Evolutionary conservation across 2,113 vertebrate species (phyloP).

Genomic region (Colinus virginianus): DNA sequence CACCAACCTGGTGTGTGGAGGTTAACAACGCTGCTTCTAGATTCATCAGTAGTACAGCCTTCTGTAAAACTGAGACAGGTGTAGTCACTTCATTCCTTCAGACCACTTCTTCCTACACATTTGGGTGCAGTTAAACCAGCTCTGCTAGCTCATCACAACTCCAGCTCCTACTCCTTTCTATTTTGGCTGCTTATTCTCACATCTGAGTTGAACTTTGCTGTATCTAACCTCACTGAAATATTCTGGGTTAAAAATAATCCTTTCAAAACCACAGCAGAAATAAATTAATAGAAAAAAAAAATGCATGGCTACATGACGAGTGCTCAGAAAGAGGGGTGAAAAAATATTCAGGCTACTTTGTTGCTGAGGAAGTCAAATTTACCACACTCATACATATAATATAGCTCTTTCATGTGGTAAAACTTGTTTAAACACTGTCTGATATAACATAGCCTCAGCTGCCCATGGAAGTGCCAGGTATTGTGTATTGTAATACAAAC

Average conservation of each 20-base stretch:
- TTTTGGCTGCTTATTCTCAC: background rate
- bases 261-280: background rate
- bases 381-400: fast-evolving
- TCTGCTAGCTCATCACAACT: background rate
- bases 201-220: background rate
- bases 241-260: background rate
- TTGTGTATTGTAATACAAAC: background rate
- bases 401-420: background rate
- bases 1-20: background rate
- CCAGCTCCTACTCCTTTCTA: background rate
- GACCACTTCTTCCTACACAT: background rate
- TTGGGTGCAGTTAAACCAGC: background rate
- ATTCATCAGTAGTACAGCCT: background rate
- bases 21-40: background rate
- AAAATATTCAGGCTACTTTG: background rate
- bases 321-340: background rate
- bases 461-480: background rate
- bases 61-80: background rate
- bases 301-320: background rate
- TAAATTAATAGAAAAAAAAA: fast-evolving
- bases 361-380: background rate
- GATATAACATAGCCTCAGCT: background rate
- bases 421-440: background rate
- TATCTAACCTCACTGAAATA: background rate
- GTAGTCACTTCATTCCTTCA: background rate